Percentiles rank a stretch among this genome's conserved stretches.
phyloP scores from a whole-genome alignment of 1,140 invertebrate species.

The Sycophila sp. region DNA sequence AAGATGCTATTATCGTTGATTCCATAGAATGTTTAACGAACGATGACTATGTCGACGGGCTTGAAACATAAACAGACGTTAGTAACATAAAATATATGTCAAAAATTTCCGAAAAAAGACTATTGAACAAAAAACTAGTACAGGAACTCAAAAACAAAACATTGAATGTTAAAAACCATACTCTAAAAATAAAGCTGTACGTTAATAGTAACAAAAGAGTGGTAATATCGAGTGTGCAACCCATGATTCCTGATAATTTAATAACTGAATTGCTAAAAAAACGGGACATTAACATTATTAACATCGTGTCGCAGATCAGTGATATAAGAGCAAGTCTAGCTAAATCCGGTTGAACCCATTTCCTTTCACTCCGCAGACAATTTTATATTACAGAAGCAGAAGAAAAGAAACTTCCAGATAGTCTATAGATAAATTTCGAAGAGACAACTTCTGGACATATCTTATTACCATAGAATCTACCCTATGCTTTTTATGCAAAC shows the following conservation, averaged over 20 bases:
- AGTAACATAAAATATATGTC: not conserved
- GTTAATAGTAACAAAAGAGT: not conserved
- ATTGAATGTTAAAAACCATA: not conserved
- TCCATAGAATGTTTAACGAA: not conserved
- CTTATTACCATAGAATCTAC: not conserved
- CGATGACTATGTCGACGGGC: slow-evolving; percentile 7
- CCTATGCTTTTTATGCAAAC: not conserved
- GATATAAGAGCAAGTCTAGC: not conserved
- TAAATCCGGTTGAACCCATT: not conserved
- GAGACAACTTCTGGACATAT: not conserved
- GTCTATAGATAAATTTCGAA: not conserved
- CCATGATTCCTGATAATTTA: not conserved
- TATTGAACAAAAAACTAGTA: not conserved
- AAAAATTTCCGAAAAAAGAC: not conserved
- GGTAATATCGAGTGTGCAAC: not conserved
- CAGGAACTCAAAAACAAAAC: not conserved
- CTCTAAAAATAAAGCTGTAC: not conserved
- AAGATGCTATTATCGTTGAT: not conserved
- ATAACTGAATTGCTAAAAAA: not conserved
- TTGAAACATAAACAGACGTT: not conserved
- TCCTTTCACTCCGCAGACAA: not conserved
- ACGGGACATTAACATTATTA: not conserved
- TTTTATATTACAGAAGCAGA: slow-evolving; percentile 1
- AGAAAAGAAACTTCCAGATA: not conserved
- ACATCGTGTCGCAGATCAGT: not conserved